phyloP scores from a whole-genome alignment of 2,888 invertebrate species.

The Epirrhoe alternata region DNA sequence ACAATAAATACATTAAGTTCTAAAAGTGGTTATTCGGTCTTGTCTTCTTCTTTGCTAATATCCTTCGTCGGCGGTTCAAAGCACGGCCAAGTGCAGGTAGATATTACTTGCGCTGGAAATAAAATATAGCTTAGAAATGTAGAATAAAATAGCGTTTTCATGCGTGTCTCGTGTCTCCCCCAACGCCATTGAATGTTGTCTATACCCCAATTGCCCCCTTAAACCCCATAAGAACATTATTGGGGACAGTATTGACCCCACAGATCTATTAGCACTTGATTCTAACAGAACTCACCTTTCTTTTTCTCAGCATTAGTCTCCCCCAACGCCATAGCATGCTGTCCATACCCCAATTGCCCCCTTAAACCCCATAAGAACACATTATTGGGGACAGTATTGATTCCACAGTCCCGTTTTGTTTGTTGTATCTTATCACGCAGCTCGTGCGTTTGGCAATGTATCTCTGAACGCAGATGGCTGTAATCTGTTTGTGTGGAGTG shows the following conservation, averaged over 20 bases:
- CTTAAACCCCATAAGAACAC: slow-evolving; percentile 85
- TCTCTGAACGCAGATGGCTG: slow-evolving; percentile 86
- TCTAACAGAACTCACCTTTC: slow-evolving; percentile 48
- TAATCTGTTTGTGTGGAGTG: slow-evolving; percentile 89
- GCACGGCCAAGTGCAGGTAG: slow-evolving; percentile 60
- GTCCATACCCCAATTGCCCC: slow-evolving; percentile 81
- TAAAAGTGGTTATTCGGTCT: background rate
- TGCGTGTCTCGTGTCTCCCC: too few relatives aligned
- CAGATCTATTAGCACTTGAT: background rate
- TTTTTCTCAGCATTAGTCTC: slow-evolving; percentile 44
- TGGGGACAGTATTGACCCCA: too few relatives aligned
- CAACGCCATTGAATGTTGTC: too few relatives aligned
- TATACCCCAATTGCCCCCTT: too few relatives aligned
- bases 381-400: slow-evolving; percentile 55
- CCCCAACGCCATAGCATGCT: slow-evolving; percentile 76
- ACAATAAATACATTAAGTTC: background rate
- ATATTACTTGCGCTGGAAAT: slow-evolving; percentile 50
- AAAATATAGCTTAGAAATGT: background rate
- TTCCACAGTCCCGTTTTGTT: slow-evolving; percentile 63
- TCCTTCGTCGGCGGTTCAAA: slow-evolving; percentile 18
- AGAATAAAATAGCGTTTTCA: background rate
- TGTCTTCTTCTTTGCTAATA: background rate
- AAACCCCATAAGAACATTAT: too few relatives aligned
- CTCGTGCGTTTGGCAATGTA: slow-evolving; percentile 86
- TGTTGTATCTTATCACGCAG: slow-evolving; percentile 68